Base-by-base conservation (phyloP, 1,140 invertebrate species). In the Apis laboriosa region DNA sequence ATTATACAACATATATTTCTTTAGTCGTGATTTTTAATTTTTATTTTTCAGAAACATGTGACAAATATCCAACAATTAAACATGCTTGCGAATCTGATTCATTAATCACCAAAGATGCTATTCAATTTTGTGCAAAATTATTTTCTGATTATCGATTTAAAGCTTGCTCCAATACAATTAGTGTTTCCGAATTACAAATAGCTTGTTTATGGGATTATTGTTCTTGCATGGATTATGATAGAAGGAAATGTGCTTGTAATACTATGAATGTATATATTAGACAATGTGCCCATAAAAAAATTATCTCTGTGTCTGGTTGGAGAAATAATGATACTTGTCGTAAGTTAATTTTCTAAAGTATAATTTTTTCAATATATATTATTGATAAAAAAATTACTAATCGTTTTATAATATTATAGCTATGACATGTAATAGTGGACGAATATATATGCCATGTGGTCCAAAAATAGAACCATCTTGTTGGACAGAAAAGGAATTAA, bases 121-220 rank as follows among this genome's bases (percentile, higher is more conserved):
- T 93, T 0, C 86, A 93, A 43, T 96, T 97, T 85, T 97, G 97
- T 86, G 91, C 93, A 12, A 94, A 95, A 70, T 90, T 97, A 9
- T 92, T 97, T 64, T 92, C 94, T 8, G 96, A 97, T 90, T 90
- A 94, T 15, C 95, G 95, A 90, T 96, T 97, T 86, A 90, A 93
- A 21, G 93, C 94, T 68, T 97, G 97, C 90, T 95, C 96, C 9
- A 94, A 93, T 86, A 95, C 95, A 12, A 94, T 96, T 85, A 95
- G 96, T 86, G 91, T 95, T 77, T 86, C 93, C 34, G 86, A 95
- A 76, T 81, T 97, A 63, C 82, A 95, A 77, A 94, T 96, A 89
- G 95, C 96, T 5, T 98, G 97, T 89, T 94, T 95, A 82, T 96
- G 96, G 93, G 97, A 98, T 90, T 98, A 96, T 91, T 98, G 97